Percentiles rank a stretch among this genome's conserved stretches.
Evolutionary conservation across 2,888 invertebrate species (phyloP).

Genomic region (Lasioglossum morio): DNA sequence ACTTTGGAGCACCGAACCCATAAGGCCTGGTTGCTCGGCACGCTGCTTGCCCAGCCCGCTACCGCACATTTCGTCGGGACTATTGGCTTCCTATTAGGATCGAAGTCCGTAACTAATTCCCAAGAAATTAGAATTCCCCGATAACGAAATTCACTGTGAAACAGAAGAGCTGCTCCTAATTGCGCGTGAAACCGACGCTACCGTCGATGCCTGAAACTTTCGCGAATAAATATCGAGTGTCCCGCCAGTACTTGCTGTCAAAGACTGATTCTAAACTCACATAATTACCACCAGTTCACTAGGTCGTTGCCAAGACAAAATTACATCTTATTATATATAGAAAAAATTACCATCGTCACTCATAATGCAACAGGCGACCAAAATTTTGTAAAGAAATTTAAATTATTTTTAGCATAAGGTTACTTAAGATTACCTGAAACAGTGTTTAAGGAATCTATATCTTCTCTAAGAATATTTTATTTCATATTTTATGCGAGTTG

Average conservation of each 20-base stretch:
- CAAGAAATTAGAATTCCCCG: conserved; percentile 58
- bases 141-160: conserved; percentile 25
- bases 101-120: conserved; percentile 56
- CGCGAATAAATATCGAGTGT: neutral
- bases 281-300: neutral
- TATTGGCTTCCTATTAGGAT: conserved; percentile 73
- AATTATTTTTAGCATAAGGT: neutral
- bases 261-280: neutral
- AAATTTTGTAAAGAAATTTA: neutral
- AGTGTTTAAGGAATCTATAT: too few relatives aligned
- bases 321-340: neutral
- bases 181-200: conserved; percentile 24
- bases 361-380: neutral
- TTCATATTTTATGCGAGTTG: too few relatives aligned
- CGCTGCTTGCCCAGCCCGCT: conserved; percentile 19
- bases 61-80: conserved; percentile 66
- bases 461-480: too few relatives aligned
- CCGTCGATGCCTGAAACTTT: neutral
- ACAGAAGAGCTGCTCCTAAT: conserved; percentile 26
- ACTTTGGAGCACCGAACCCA: conserved; percentile 54
- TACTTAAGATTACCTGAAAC: too few relatives aligned
- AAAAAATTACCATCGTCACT: too few relatives aligned
- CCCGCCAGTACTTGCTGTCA: neutral
- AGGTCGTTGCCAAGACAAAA: neutral
- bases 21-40: conserved; percentile 38